A percentile compares a stretch with the other conserved stretches of the same genome.
Conservation (phyloP, 1,140 invertebrate species). For the Drosophila mayri region DNA sequence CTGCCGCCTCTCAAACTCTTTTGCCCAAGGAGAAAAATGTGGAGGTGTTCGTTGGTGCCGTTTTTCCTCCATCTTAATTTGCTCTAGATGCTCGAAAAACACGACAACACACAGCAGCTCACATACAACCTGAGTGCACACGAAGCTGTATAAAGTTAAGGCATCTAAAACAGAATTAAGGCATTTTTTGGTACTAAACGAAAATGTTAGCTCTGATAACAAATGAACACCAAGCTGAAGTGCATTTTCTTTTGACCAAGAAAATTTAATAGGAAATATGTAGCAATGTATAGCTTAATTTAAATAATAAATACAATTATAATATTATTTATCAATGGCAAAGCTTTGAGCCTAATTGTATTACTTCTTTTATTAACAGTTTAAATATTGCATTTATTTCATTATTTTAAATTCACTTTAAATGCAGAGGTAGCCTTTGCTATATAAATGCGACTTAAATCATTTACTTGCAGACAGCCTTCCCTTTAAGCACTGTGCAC, state of each 20-base stretch:
- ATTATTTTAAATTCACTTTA: background rate
- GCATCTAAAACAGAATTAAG: background rate
- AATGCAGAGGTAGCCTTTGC: background rate
- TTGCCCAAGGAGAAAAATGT: conserved; percentile 18
- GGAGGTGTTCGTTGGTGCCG: conserved; percentile 15
- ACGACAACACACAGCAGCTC: background rate
- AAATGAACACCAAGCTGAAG: background rate
- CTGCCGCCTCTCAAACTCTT: conserved; percentile 16
- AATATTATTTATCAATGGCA: background rate
- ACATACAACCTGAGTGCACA: conserved; percentile 15
- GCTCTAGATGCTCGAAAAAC: conserved; percentile 26
- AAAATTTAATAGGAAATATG: background rate
- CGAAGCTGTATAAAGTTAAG: background rate
- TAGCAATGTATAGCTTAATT: background rate
- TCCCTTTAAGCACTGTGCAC: conserved; percentile 2
- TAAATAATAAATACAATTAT: background rate
- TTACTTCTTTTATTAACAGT: background rate
- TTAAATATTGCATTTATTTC: background rate
- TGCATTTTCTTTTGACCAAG: background rate
- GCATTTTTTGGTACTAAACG: conserved; percentile 1
- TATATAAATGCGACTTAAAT: conserved; percentile 6
- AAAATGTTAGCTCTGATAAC: background rate
- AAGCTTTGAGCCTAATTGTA: background rate
- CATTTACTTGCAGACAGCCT: background rate
- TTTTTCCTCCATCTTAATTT: conserved; percentile 34